Base-by-base conservation (phyloP, 2,113 vertebrate species). In the Psittacara wagleri region DNA sequence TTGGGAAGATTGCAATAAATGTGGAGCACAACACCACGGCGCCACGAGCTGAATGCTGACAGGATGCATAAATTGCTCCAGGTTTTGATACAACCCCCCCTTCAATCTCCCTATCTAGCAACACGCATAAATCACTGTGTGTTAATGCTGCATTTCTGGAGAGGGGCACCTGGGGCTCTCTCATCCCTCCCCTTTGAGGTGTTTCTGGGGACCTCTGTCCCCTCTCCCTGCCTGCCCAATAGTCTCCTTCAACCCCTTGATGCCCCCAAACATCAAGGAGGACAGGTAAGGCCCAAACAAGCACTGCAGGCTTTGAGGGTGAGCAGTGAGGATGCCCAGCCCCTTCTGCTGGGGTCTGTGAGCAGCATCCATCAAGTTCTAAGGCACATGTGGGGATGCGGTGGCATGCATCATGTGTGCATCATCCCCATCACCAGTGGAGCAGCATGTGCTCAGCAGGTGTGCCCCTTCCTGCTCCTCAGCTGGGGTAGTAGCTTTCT, bases 1-100 rank as follows among this genome's bases (percentile, higher is more conserved):
- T 97, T 96, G 90, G 94, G 98, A 97, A 97, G 94, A 57, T 81
- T 93, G 97, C 93, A 97, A 96, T 97, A 97, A 96, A 96, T 59
- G 59, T 7, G 69, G 48, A 76, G 95, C 96, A 28, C 44, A 87
- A 86, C 91, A 29, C 93, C 0, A 12, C 17, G 27, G 59, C 46
- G 82, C 90, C 59, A 75, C 6, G 52, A 88, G 90, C 83, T 92
- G 57, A 39, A 67, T 83, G 91, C 75, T 51, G 83, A 83, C 94
- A 92, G 94, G 92, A 48, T 9, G 92, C 95, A 85, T 72, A 83
- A 93, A 95, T 97, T 96, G 94, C 90, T 73, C 46, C 57, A 59
- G 76, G 87, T 95, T 96, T 93, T 96, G 83, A 76, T 92, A 63
- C 14, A 4, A 12, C 11, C 22, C 24, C 6, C 14, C 5, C 37